These are phyloP conservation scores for Drosophila pseudotalamancana DNA, from an alignment of 2,888 invertebrate species.

Conservation along the genomic window DNA sequence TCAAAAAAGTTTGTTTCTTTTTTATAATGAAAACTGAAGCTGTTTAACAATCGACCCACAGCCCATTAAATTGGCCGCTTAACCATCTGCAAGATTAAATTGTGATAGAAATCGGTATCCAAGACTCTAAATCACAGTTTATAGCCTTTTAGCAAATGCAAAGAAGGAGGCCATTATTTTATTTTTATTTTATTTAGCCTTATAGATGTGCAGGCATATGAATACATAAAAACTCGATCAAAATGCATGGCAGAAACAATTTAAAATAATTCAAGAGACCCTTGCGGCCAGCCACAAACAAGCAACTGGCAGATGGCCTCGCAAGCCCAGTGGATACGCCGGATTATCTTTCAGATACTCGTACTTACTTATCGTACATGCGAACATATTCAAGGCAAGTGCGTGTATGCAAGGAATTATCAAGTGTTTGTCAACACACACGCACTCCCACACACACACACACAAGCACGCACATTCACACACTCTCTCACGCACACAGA, in stretches of 20 bases:
- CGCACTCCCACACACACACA: slow-evolving; percentile 15
- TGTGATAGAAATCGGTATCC: slow-evolving; percentile 36
- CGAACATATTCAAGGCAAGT: slow-evolving; percentile 47
- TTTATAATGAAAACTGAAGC: slow-evolving; percentile 11
- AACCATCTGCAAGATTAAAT: slow-evolving; percentile 49
- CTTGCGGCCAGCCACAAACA: slow-evolving; percentile 60
- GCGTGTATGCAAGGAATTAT: slow-evolving; percentile 77
- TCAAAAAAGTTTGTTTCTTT: slow-evolving; percentile 1
- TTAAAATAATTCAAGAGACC: slow-evolving; percentile 76
- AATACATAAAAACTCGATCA: slow-evolving; percentile 56
- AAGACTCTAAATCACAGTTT: slow-evolving; percentile 58
- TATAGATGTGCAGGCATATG: slow-evolving; percentile 58
- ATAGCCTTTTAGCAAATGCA: slow-evolving; percentile 46
- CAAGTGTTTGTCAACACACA: slow-evolving; percentile 73
- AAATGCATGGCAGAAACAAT: slow-evolving; percentile 64
- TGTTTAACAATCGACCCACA: slow-evolving; percentile 36
- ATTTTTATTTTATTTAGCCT: slow-evolving; percentile 41
- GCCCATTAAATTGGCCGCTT: slow-evolving; percentile 48
- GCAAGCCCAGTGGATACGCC: slow-evolving; percentile 26
- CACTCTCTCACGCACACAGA: too few relatives aligned
- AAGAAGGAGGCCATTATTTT: slow-evolving; percentile 44
- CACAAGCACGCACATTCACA: too few relatives aligned
- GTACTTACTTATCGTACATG: slow-evolving; percentile 49
- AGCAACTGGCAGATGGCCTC: slow-evolving; percentile 39
- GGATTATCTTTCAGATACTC: slow-evolving; percentile 61